Evolutionary conservation across 2,888 invertebrate species (phyloP).

Genomic region (Palloptera scutellata): DNA sequence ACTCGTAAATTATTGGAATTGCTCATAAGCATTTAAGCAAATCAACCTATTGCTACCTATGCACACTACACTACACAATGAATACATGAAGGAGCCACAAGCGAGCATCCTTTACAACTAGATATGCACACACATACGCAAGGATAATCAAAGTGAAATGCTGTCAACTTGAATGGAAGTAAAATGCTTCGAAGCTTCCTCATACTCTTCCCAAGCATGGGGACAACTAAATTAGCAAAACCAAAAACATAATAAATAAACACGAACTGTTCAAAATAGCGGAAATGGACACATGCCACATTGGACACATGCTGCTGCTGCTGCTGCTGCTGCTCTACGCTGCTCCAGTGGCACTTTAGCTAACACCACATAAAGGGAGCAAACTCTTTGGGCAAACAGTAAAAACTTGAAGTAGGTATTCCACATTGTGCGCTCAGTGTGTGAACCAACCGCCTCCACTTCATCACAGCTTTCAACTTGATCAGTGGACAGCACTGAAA

Average conservation of each 20-base stretch:
- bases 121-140: too few species aligned
- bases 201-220: too few species aligned
- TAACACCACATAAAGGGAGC: slow-evolving; percentile 1
- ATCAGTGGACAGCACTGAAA: slow-evolving; percentile 45
- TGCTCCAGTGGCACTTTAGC: not conserved
- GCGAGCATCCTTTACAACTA: too few species aligned
- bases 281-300: slow-evolving; percentile 40
- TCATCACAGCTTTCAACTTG: slow-evolving; percentile 1
- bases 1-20: too few species aligned
- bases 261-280: slow-evolving; percentile 34
- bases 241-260: slow-evolving; percentile 13
- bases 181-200: not conserved
- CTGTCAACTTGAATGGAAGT: slow-evolving; percentile 21
- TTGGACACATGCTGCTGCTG: not conserved
- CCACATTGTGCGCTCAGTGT: too few species aligned
- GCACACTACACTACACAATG: too few species aligned
- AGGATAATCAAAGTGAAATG: not conserved
- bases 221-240: slow-evolving; percentile 10
- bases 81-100: too few species aligned
- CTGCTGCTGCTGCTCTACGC: too few species aligned
- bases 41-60: too few species aligned
- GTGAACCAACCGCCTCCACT: too few species aligned
- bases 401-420: slow-evolving; percentile 5
- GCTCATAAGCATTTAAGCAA: too few species aligned
- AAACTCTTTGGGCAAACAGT: not conserved